Evolutionary conservation across 1,140 invertebrate species (phyloP).

Genomic region (Ruditapes philippinarum): DNA sequence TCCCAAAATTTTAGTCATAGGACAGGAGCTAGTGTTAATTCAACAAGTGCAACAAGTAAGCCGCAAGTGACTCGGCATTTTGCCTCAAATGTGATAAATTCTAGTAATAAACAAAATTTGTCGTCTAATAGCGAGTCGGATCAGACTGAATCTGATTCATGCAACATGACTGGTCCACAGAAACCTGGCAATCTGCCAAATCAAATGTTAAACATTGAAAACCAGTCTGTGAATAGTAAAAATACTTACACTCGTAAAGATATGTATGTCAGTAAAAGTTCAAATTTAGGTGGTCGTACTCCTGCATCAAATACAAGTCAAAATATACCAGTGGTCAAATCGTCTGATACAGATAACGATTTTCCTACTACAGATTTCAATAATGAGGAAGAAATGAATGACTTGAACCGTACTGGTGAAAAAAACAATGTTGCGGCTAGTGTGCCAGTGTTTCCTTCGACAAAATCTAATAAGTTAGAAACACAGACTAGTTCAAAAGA

Average conservation of each 20-base stretch:
- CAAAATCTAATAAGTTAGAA: neutral
- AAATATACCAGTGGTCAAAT: constrained; percentile 75
- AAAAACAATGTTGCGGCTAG: constrained; percentile 62
- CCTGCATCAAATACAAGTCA: constrained; percentile 3
- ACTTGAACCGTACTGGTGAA: constrained; percentile 79
- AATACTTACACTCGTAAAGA: neutral
- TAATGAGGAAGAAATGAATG: constrained; percentile 83
- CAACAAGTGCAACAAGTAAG: constrained; percentile 53
- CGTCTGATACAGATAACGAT: constrained; percentile 83
- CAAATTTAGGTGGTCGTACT: neutral
- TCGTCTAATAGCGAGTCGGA: constrained; percentile 81
- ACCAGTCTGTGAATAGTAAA: constrained; percentile 6
- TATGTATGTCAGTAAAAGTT: constrained; percentile 32
- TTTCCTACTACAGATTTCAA: constrained; percentile 84
- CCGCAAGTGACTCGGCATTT: constrained; percentile 39
- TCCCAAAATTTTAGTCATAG: constrained; percentile 25
- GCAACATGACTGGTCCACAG: constrained; percentile 76
- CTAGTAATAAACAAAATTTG: constrained; percentile 61
- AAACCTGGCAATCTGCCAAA: constrained; percentile 36
- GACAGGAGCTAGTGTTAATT: constrained; percentile 37
- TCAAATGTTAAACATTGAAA: constrained; percentile 32
- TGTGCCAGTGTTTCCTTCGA: constrained; percentile 53
- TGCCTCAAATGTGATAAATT: constrained; percentile 1
- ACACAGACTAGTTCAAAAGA: neutral
- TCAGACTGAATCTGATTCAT: constrained; percentile 81